These are phyloP conservation scores for Nicator chloris DNA, from an alignment of 2,113 vertebrate genomes.

Conservation along the genomic window DNA sequence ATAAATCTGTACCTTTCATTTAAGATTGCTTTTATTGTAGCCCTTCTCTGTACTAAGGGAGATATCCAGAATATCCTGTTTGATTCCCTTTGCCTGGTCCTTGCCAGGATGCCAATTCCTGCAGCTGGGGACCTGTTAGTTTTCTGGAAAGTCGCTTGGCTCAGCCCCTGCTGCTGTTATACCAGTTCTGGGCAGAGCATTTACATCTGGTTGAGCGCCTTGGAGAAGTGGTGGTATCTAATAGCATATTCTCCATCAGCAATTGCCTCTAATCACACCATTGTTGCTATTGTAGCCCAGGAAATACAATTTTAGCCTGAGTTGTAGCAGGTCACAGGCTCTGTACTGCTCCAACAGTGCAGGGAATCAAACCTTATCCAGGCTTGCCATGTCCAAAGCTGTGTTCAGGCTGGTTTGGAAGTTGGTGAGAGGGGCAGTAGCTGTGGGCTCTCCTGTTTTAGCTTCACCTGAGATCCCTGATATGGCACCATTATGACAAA, in stretches of 20 bases:
- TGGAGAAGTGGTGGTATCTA: background rate
- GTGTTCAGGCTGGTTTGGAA: background rate
- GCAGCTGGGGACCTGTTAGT: background rate
- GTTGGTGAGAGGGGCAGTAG: background rate
- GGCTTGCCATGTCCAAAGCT: background rate
- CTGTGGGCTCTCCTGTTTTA: background rate
- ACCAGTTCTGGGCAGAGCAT: background rate
- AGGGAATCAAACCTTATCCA: background rate
- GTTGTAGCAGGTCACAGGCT: background rate
- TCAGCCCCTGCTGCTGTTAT: background rate
- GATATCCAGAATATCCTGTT: background rate
- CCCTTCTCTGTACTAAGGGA: rapidly evolving
- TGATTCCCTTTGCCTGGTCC: background rate
- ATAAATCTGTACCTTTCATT: background rate
- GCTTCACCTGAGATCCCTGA: background rate
- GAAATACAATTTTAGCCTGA: background rate
- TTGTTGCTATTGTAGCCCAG: background rate
- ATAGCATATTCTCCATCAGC: background rate
- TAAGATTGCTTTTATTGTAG: background rate
- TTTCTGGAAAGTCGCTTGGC: background rate
- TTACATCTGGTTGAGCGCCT: background rate
- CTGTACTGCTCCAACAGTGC: background rate
- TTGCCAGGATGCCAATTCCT: background rate
- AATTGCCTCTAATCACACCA: background rate
- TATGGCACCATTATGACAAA: background rate